phyloP scores from a whole-genome alignment of 2,888 invertebrate species.

The Fabriciana adippe region DNA sequence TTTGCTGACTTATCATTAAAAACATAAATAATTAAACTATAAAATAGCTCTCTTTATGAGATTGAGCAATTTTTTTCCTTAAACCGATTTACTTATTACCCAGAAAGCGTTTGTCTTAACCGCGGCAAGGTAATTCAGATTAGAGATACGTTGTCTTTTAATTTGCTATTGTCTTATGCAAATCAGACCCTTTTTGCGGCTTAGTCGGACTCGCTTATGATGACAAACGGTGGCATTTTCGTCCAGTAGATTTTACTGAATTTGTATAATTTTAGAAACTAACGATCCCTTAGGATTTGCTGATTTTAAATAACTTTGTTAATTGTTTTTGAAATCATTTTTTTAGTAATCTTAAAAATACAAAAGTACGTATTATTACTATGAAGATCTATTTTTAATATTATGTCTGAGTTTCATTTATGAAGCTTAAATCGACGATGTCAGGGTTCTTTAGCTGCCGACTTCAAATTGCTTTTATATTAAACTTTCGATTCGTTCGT shows the following conservation, averaged over 20 bases:
- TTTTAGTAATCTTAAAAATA: background rate
- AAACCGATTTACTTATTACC: constrained; percentile 21
- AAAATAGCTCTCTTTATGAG: constrained; percentile 1
- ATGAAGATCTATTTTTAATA: constrained; percentile 1
- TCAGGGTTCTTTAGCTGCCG: constrained; percentile 9
- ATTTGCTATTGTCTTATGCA: constrained; percentile 53
- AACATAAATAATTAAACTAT: background rate
- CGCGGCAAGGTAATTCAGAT: constrained; percentile 43
- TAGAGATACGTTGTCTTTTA: constrained; percentile 48
- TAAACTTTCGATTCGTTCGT: constrained; percentile 6
- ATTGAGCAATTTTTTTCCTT: constrained; percentile 1
- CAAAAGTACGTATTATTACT: background rate
- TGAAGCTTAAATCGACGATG: constrained; percentile 12
- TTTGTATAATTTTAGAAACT: constrained; percentile 47
- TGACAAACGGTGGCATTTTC: constrained; percentile 60
- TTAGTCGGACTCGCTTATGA: constrained; percentile 52
- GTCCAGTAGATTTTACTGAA: constrained; percentile 54
- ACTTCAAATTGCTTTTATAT: constrained; percentile 6
- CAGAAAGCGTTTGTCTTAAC: constrained; percentile 26
- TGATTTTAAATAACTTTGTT: background rate
- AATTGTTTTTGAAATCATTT: background rate
- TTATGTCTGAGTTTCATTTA: constrained; percentile 10
- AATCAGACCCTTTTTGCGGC: constrained; percentile 54
- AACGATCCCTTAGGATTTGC: constrained; percentile 5
- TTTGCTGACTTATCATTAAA: too few species aligned